Base-by-base conservation (phyloP, 2,113 vertebrate genomes). In the Haemorhous mexicanus region DNA sequence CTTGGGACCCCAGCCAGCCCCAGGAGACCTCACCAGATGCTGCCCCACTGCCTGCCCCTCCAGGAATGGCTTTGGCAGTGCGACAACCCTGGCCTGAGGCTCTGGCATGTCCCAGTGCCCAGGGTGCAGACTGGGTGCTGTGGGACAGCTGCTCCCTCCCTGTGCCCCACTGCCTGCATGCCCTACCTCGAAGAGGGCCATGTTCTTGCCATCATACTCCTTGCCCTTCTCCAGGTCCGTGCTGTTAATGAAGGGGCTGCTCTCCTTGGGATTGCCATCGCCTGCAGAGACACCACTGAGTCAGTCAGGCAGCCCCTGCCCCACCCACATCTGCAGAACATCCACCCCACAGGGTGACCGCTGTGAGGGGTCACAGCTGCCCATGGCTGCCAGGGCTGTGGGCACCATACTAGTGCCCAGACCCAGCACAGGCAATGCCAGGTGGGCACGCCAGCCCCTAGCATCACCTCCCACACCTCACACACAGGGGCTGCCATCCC, bases 241-340 rank as follows among this genome's bases (percentile, higher is more conserved):
- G 98, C 99, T 99, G 98, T 99, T 99, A 98, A 99, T 99, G 98
- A 99, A 99, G 64, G 99, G 99, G 77, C 99, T 99, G 98, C 99
- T 99, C 95, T 99, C 99, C 97, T 99, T 99, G 94, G 99, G 99
- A 92, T 99, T 99, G 92, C 98, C 99, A 98, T 99, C 99, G 10
- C 99, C 99, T 99, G 97, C 33, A 62, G 79, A 85, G 50, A 94
- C 11, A 33, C 12, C 43, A 0, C 33, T 0, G 8, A 41, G 50
- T 92, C 82, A 92, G 64, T 6, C 35, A 32, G 44, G 33, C 62
- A 85, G 18, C 28, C n/a, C 43, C n/a, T 1, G 6, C 24, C 49
- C 33, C 21, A 13, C 44, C 49, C 21, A 4, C 6, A 2, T 20
- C 6, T 1, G 19, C 16, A 72, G 43, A 58, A 16, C 10, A 9